phyloP scores from a whole-genome alignment of 1,140 invertebrate species.

The Procambarus virginalis region DNA sequence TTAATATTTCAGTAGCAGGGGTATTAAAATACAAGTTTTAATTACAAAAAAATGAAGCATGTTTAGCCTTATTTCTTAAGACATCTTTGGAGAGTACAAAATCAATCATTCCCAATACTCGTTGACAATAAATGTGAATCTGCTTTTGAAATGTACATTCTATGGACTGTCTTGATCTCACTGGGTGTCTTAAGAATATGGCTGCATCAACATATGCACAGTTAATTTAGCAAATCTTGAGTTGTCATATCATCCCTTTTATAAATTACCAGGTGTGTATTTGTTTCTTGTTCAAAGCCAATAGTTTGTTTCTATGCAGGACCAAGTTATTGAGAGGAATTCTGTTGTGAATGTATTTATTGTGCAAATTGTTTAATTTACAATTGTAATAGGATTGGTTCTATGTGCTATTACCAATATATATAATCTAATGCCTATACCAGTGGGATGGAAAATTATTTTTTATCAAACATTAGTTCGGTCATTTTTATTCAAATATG shows the following conservation, averaged over 20 bases:
- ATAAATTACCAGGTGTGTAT: background rate
- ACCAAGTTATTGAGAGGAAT: conserved; percentile 22
- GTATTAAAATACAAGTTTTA: background rate
- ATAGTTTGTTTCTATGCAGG: conserved; percentile 8
- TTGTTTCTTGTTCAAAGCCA: background rate
- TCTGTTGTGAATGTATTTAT: conserved; percentile 39
- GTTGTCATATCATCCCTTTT: background rate
- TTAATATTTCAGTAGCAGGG: background rate
- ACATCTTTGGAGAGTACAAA: conserved; percentile 32
- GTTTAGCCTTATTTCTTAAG: background rate
- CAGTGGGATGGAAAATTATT: background rate
- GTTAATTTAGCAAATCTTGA: conserved; percentile 21
- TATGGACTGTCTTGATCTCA: background rate
- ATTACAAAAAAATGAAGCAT: background rate
- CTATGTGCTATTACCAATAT: background rate
- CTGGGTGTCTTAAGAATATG: conserved; percentile 21
- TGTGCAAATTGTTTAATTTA: conserved; percentile 10
- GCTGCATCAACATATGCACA: conserved; percentile 4
- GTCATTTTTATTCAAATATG: background rate
- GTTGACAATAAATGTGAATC: conserved; percentile 4
- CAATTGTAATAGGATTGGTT: background rate
- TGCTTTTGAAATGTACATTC: background rate
- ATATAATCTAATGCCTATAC: background rate
- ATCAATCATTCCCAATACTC: conserved; percentile 20
- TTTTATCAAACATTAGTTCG: background rate